Percentiles rank a stretch among this genome's conserved stretches.
Conservation (phyloP, 1,140 invertebrate genomes). For the Drosophila virilis region DNA sequence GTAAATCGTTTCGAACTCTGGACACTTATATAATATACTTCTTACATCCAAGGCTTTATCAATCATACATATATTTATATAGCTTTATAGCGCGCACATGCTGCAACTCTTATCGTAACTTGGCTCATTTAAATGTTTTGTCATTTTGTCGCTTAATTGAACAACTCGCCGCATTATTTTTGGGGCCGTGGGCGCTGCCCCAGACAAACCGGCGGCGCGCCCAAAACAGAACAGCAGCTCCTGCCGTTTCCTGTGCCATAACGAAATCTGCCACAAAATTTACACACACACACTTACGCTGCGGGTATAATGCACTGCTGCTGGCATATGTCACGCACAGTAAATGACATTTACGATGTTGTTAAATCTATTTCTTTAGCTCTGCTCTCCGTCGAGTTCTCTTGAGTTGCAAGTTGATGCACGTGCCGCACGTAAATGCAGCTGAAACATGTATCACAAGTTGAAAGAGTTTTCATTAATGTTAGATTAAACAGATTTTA, state of each 20-base stretch:
- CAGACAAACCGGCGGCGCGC: conserved; percentile 24
- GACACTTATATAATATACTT: too few species aligned
- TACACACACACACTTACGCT: neutral
- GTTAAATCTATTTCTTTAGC: too few species aligned
- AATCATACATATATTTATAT: neutral
- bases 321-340: too few species aligned
- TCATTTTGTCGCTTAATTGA: conserved; percentile 23
- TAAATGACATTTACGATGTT: too few species aligned
- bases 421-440: too few species aligned
- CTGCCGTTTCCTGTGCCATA: conserved; percentile 22
- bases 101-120: neutral
- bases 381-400: too few species aligned
- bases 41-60: too few species aligned
- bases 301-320: neutral
- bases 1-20: too few species aligned
- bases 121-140: neutral
- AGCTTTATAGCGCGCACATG: neutral
- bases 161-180: neutral
- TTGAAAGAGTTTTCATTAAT: too few species aligned
- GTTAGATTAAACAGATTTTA: too few species aligned
- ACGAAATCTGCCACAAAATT: conserved; percentile 5
- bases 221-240: conserved; percentile 15
- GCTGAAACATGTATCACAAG: too few species aligned
- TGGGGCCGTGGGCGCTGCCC: conserved; percentile 8
- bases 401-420: too few species aligned